Conservation (phyloP, 2,797 vertebrate species). For the Malurus splendens region DNA sequence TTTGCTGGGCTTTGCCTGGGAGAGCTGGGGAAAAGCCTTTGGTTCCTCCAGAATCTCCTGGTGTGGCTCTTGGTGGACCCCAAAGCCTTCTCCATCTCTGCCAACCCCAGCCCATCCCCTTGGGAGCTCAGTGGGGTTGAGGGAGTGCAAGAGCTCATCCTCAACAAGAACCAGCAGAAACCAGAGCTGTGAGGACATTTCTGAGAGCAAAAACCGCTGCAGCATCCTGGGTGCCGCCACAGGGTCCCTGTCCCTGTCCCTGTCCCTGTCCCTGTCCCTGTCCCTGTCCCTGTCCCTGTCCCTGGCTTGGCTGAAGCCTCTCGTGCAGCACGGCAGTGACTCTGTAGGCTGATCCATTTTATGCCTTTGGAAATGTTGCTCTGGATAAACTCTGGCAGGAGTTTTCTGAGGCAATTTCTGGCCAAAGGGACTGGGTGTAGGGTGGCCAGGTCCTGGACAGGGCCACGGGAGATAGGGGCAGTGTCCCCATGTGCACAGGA, state of each 20-base stretch:
- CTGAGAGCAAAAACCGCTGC: background rate
- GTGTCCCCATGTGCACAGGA: background rate
- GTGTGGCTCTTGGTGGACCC: background rate
- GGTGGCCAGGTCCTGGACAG: background rate
- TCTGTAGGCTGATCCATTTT: background rate
- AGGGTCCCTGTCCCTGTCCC: background rate
- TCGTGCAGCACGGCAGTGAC: background rate
- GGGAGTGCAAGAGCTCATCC: background rate
- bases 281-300: background rate
- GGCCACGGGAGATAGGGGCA: background rate
- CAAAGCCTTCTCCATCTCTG: background rate
- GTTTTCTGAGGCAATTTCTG: background rate
- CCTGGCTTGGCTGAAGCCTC: background rate
- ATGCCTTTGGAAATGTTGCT: conserved; percentile 1
- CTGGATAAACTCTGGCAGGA: background rate
- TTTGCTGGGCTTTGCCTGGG: background rate
- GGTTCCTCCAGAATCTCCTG: background rate
- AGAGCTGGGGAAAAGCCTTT: background rate
- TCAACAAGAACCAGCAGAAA: background rate
- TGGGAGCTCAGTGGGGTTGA: background rate
- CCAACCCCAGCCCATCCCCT: background rate
- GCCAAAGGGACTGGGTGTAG: background rate
- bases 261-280: no score
- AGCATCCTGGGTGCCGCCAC: background rate
- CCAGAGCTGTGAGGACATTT: background rate